Base-by-base conservation (phyloP, 2,888 invertebrate genomes). In the Terebella lapidaria region DNA sequence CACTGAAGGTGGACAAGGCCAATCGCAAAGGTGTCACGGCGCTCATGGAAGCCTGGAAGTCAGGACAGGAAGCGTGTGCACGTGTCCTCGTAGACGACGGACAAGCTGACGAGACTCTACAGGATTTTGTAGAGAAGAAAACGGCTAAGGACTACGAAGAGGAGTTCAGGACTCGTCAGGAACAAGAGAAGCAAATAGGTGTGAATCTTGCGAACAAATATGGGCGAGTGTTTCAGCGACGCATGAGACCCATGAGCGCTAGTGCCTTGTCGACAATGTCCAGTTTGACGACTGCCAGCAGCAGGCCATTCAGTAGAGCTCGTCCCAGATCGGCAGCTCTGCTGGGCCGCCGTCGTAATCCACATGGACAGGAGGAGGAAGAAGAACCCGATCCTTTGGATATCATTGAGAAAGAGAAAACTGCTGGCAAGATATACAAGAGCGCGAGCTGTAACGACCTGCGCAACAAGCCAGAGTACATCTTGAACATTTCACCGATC, bases 391-490 rank as follows among this genome's bases (percentile, higher is more conserved):
- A 24, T 3, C 26, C 27, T 22, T 5, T 58, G 1, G 22, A 2
- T 51, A 51, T 51, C 28, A 30, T 18, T 10, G 45, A 45, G 42
- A 49, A 24, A 10, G 57, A 53, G 20, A 29, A 35, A 18, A n/a
- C 51, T n/a, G 28, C 55, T 22, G 56, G 56, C 3, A 25, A 47
- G 25, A 4, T 58, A 28, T 49, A 46, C 27, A 63, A 65, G 25
- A 71, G 70, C 60, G 73, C 71, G 10, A 70, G 71, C 59, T 54
- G 60, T 18, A 63, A 58, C 26, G 74, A 76, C 58, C 67, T 74
- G 47, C 64, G 74, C 22, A 76, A 76, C 60, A 71, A 68, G n/a
- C 71, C 72, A 3, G 73, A 74, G 54, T 72, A 73, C 60, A 64
- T 76, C 22, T 68, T 74, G 54, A 54, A 63, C 54, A 46, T 58